Evolutionary conservation across 2,797 vertebrate genomes (phyloP).

Genomic region (Gallinago stenura): DNA sequence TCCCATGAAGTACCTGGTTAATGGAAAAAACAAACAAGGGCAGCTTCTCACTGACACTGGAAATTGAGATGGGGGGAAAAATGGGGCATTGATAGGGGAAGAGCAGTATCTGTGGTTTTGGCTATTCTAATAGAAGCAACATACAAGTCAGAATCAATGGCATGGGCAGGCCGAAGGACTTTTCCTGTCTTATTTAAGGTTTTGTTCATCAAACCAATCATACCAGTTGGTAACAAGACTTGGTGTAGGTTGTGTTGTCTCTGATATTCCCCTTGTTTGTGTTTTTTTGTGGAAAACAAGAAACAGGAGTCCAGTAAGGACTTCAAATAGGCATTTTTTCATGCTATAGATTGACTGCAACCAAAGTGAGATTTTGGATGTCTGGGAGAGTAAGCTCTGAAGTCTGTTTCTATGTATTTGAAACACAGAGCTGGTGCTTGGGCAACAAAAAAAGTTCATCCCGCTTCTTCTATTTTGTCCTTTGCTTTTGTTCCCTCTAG

Average conservation of each 20-base stretch:
- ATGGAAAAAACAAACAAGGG: background rate
- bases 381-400: background rate
- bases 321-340: background rate
- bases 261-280: background rate
- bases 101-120: background rate
- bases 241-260: background rate
- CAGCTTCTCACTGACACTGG: background rate
- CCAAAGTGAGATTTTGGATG: background rate
- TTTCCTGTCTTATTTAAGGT: background rate
- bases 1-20: conserved; percentile 37
- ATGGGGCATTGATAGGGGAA: background rate
- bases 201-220: background rate
- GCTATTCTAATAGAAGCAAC: background rate
- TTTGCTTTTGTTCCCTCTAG: background rate
- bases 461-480: background rate
- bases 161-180: background rate
- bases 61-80: background rate
- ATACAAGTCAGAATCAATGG: background rate
- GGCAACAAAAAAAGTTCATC: background rate
- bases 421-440: background rate
- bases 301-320: background rate
- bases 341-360: background rate
- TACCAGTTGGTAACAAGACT: background rate
- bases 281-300: background rate
- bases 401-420: background rate